Base-by-base conservation (phyloP, 2,797 vertebrate genomes). In the Monodelphis domestica region DNA sequence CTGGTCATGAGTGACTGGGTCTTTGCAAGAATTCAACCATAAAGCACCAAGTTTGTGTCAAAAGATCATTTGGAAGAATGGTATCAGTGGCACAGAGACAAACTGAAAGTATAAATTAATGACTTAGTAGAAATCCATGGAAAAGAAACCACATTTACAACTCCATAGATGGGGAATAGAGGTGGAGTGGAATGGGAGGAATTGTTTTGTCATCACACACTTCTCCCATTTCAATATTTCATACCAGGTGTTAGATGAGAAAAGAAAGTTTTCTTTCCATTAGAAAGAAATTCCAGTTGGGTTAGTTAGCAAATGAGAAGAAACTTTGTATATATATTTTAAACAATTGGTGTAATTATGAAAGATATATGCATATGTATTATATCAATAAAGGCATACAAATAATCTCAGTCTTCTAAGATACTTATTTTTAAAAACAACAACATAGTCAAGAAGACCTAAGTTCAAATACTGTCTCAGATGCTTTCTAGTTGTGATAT, bases 21-120 rank as follows among this genome's bases (percentile, higher is more conserved):
- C 94, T 97, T 97, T 97, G 91, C 89, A 96, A 90, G 91, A 91
- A 92, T 95, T 97, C 94, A 96, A 55, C 93, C 93, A 97, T 94
- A 97, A 98, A 91, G 88, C 50, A 91, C 87, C 24, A 91, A 63
- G 63, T 15, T 30, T 94, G 94, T 92, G 87, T 95, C 97, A 96
- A 87, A 92, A 95, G 91, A 96, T 96, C 88, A 89, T 94, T 94
- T 96, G 90, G 59, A 89, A 70, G 63, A 70, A 70, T 17, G 17
- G 15, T 38, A 70, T 21, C 63, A 38, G 9, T 21, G 63, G 17
- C 63, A 78, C n/a, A 78, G 10, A 78, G 21, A 78, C 92, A 55
- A 90, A 95, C 56, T 26, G 0, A n/a, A 30, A 93, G 88, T 1
- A 88, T 38, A 94, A 97, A 91, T 89, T 33, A 88, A 95, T 33